Percentiles rank a stretch among this genome's conserved stretches.
Conservation (phyloP, 2,888 invertebrate species). For the Polymixis flavicincta region DNA sequence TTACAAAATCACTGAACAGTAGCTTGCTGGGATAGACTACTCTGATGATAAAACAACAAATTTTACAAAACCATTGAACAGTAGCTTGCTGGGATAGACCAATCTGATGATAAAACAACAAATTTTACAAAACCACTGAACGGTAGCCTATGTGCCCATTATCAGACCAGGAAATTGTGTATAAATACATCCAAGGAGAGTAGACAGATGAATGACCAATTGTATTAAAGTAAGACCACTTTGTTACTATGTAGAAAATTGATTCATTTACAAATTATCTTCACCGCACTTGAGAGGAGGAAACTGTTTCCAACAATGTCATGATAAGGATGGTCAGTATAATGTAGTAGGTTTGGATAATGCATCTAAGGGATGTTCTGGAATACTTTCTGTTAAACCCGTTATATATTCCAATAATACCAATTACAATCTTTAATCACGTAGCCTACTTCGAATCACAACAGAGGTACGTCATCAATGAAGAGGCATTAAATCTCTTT, state of each 20-base stretch:
- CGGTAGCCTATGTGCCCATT: neutral
- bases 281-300: slow-evolving; percentile 18
- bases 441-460: slow-evolving; percentile 66
- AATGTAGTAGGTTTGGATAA: neutral
- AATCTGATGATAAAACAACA: neutral
- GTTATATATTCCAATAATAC: slow-evolving; percentile 39
- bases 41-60: too few species aligned
- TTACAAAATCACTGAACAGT: too few species aligned
- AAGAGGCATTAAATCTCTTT: slow-evolving; percentile 19
- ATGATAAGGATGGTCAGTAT: neutral
- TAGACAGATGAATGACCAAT: slow-evolving; percentile 53
- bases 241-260: slow-evolving; percentile 53
- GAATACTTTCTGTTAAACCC: neutral
- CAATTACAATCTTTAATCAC: slow-evolving; percentile 59
- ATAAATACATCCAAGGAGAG: slow-evolving; percentile 30
- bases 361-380: neutral
- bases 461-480: slow-evolving; percentile 65
- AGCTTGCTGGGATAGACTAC: too few species aligned
- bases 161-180: slow-evolving; percentile 40
- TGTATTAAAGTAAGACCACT: slow-evolving; percentile 39
- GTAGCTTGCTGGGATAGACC: too few species aligned
- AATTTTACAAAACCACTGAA: slow-evolving; percentile 2
- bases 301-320: slow-evolving; percentile 53
- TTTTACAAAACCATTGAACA: too few species aligned
- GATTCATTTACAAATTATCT: slow-evolving; percentile 49